Evolutionary conservation across 2,888 invertebrate genomes (phyloP), one percentile per base, ranked within the genome.

Genomic region (Tachina fera): DNA sequence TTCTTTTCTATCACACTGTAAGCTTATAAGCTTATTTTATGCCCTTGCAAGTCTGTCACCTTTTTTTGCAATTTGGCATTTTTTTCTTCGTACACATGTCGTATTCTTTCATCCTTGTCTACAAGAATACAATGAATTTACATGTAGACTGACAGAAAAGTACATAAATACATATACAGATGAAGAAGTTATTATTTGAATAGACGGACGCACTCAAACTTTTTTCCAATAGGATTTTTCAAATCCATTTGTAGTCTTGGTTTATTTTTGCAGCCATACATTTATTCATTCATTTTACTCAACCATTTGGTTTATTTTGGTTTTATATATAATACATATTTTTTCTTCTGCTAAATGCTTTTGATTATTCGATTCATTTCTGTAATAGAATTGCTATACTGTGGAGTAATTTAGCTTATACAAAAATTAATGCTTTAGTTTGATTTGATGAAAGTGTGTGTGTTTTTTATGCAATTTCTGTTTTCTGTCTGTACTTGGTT

Each of bases 31-130:
- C 51, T 56, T n/a, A 61, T 68, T 75, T 68, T 41, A 60, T 82
- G 70, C 61, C 75, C 75, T 76, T 82, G 81, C 63, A 75, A 63
- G 53, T 82, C 75, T 82, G 56, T 56, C 70, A 82, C 75, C 61
- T 75, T 70, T 70, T 56, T 31, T 31, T 31, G 31, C 31, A 22
- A 10, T 45, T 77, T 60, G 16, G 9, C 19, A 63, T 63, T 71
- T 68, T 45, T 63, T 61, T 74, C 31, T 58, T 61, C 1, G 19
- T 53, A 53, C n/a, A 3, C n/a, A 43, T 45, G 6, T 11, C 51
- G 22, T 67, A 14, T 39, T 5, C n/a, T 53, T 45, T 63, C 31
- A 39, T 68, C 41, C n/a, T 39, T 22, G 68, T 68, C 49, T 68
- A 11, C 58, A 13, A 60, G 61, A 6, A 22, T 13, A 41, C 11